phyloP scores from a whole-genome alignment of 2,797 vertebrate species.

The Notolabrus celidotus region DNA sequence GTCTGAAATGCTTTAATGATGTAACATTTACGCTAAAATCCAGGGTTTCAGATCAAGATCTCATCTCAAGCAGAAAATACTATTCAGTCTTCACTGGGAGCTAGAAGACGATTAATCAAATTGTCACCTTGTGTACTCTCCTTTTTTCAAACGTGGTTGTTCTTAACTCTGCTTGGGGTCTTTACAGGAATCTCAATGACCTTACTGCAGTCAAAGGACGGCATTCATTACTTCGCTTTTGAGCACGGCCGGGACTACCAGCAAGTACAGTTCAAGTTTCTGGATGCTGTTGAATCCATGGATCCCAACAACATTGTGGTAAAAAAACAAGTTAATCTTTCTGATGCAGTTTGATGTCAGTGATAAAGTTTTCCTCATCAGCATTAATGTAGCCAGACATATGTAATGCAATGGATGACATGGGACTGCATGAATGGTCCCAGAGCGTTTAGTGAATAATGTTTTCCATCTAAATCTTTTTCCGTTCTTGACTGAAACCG shows the following conservation, averaged over 20 bases:
- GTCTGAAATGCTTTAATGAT: too few species aligned
- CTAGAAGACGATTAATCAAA: too few species aligned
- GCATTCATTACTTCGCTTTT: constrained; percentile 91
- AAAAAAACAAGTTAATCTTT: constrained; percentile 56
- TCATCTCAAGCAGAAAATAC: too few species aligned
- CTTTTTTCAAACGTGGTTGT: constrained; percentile 2
- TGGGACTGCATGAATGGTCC: not conserved
- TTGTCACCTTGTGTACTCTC: not conserved
- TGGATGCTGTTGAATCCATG: constrained; percentile 96
- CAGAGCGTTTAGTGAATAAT: not conserved
- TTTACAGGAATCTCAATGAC: constrained; percentile 92
- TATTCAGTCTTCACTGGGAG: too few species aligned
- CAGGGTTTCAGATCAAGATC: not conserved
- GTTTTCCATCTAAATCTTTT: not conserved
- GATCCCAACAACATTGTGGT: constrained; percentile 99
- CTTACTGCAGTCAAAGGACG: constrained; percentile 89
- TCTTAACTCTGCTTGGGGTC: not conserved
- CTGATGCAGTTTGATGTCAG: not conserved
- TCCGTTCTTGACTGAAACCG: not conserved
- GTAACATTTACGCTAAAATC: not conserved
- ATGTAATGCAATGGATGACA: not conserved
- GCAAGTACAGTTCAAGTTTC: constrained; percentile 96
- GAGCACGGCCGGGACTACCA: constrained; percentile 97
- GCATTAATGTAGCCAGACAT: not conserved
- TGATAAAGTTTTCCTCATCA: not conserved